Percentiles rank a stretch among this genome's conserved stretches.
Evolutionary conservation across 1,140 invertebrate species (phyloP).

Genomic region (Sminthurides bifidus): DNA sequence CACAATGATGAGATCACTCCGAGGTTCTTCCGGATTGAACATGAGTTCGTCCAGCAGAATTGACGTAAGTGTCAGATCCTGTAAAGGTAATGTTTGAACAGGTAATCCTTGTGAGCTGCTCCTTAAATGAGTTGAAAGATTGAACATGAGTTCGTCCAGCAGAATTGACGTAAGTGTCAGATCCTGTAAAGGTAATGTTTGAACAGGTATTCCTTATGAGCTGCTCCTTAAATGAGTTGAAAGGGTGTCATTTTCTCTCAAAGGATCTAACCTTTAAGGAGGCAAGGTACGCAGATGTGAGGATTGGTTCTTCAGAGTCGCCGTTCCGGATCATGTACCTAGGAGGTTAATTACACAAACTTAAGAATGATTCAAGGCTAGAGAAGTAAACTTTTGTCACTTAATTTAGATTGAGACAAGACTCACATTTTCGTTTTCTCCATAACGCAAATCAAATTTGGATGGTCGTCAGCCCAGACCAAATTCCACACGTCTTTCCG

Average conservation of each 20-base stretch:
- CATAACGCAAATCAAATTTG: slow-evolving; percentile 75
- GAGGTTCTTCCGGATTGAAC: slow-evolving; percentile 60
- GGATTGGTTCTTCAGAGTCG: slow-evolving; percentile 83
- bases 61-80: slow-evolving; percentile 83
- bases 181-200: slow-evolving; percentile 47
- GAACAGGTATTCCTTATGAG: not conserved
- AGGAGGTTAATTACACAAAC: not conserved
- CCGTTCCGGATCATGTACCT: slow-evolving; percentile 39
- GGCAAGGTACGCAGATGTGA: slow-evolving; percentile 71
- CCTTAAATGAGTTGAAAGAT: slow-evolving; percentile 40
- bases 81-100: slow-evolving; percentile 32
- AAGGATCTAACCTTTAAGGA: slow-evolving; percentile 49
- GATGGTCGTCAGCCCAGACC: slow-evolving; percentile 86
- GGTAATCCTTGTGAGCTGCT: too few species aligned
- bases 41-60: slow-evolving; percentile 83
- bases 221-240: too few species aligned
- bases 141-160: slow-evolving; percentile 76
- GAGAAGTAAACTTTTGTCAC: not conserved
- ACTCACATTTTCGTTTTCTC: slow-evolving; percentile 94
- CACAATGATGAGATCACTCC: slow-evolving; percentile 58
- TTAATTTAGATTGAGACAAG: slow-evolving; percentile 38
- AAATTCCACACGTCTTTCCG: slow-evolving; percentile 92
- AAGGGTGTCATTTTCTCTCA: too few species aligned
- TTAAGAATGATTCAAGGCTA: not conserved
- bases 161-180: slow-evolving; percentile 82